Evolutionary conservation across 2,113 vertebrate species (phyloP), one percentile per base, ranked within the genome.

Genomic region (Solea senegalensis): DNA sequence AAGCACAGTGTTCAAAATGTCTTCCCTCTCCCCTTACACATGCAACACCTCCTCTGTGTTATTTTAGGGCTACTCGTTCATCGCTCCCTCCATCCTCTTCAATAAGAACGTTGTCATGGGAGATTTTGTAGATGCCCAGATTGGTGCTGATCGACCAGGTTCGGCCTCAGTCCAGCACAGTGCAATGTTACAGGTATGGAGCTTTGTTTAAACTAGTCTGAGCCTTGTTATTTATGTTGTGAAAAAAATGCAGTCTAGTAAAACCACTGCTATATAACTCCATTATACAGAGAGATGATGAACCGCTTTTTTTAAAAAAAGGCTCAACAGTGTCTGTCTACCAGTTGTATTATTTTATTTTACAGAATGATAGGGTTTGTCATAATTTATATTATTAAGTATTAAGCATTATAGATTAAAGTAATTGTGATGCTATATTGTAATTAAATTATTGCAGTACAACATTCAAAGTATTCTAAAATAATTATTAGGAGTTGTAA

Each of bases 81-180:
- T 97, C 16, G 96, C 96, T 1, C 96, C 96, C 0, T 97, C 96
- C 63, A 95, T 97, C 78, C 90, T 97, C 46, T 97, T 97, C 74
- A 95, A 95, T 82, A 94, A 93, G 54, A 97, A 97, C 9, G 96
- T 94, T 0, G 94, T 96, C 67, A 97, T 96, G 91, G 94, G 92
- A 0, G 96, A 96, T 46, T 93, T 94, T 57, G 89, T 96, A 15
- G 92, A 92, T 8, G 90, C 85, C 0, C 90, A 94, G 12, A 83
- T 91, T 8, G 73, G 86, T 7, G 91, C 92, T 3, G 95, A 96
- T 46, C 90, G 94, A 56, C 96, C 96, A 0, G 95, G 93, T 14
- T 91, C 93, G 10, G 93, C 95, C 15, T 95, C 94, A 0, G 94
- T 97, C 45, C 95, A 94, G 39, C 94, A 94, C 58, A 97, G 96